Percentiles rank a stretch among this genome's conserved stretches.
Conservation (phyloP, 2,113 vertebrate species). For the Macquaria australasica region DNA sequence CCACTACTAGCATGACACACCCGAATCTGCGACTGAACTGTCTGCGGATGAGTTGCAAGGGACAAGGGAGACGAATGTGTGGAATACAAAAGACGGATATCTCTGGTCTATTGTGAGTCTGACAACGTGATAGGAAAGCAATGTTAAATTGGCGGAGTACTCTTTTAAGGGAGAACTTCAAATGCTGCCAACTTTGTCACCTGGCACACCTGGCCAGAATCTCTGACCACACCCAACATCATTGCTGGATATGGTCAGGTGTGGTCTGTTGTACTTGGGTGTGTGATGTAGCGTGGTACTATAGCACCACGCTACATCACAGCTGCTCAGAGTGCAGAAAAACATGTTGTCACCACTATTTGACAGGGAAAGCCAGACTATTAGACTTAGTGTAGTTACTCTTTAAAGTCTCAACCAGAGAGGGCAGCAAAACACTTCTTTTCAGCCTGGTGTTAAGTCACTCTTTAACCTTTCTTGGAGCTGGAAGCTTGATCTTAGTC, state of each 20-base stretch:
- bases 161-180: no score
- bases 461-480: slow-evolving; percentile 9
- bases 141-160: no score
- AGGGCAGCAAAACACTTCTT: slow-evolving; percentile 17
- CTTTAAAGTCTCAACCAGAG: background rate
- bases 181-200: no score
- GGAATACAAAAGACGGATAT: no score
- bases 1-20: no score
- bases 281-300: background rate
- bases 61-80: background rate
- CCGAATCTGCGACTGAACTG: no score
- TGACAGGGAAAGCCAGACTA: background rate
- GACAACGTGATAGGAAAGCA: no score
- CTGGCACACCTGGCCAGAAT: background rate
- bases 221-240: background rate
- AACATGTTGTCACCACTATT: background rate
- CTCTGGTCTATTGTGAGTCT: no score
- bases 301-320: background rate
- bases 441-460: slow-evolving; percentile 3
- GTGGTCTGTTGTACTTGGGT: background rate
- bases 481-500: background rate
- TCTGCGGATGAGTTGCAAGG: no score
- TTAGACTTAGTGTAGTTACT: background rate
- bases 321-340: background rate
- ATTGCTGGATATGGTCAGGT: background rate